These are phyloP conservation scores for Hemichromis elongatus DNA, from an alignment of 2,113 vertebrate genomes.

Conservation along the genomic window DNA sequence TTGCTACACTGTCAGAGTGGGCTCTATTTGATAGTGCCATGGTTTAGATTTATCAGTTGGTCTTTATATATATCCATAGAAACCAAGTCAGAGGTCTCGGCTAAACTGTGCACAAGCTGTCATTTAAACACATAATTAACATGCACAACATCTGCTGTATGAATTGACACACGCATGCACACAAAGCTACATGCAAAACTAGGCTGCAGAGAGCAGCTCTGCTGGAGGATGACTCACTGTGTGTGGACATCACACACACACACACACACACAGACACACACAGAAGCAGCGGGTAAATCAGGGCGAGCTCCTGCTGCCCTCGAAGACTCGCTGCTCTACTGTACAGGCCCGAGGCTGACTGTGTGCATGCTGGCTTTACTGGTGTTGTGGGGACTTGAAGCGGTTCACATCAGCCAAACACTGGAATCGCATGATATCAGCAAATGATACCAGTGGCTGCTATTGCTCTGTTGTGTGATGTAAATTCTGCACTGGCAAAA, in stretches of 20 bases:
- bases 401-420: not conserved
- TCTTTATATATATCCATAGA: not conserved
- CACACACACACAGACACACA: not conserved
- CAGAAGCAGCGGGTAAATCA: not conserved
- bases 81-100: not conserved
- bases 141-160: not conserved
- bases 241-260: not conserved
- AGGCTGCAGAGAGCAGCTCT: not conserved
- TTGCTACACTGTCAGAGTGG: not conserved
- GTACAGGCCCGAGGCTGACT: not conserved
- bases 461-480: not conserved
- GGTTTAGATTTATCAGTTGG: not conserved
- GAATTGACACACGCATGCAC: not conserved
- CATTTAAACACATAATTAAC: not conserved
- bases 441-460: not conserved
- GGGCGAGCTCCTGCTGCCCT: slow-evolving; percentile 2
- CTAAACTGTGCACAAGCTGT: not conserved
- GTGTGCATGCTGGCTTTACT: not conserved
- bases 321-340: slow-evolving; percentile 7
- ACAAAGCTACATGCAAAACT: not conserved
- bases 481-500: not conserved
- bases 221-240: slow-evolving; percentile 24
- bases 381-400: not conserved
- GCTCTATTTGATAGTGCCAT: not conserved
- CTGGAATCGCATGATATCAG: not conserved